A percentile compares a stretch with the other conserved stretches of the same genome.
Evolutionary conservation across 1,140 invertebrate species (phyloP).

Genomic region (Cryptotermes secundus): DNA sequence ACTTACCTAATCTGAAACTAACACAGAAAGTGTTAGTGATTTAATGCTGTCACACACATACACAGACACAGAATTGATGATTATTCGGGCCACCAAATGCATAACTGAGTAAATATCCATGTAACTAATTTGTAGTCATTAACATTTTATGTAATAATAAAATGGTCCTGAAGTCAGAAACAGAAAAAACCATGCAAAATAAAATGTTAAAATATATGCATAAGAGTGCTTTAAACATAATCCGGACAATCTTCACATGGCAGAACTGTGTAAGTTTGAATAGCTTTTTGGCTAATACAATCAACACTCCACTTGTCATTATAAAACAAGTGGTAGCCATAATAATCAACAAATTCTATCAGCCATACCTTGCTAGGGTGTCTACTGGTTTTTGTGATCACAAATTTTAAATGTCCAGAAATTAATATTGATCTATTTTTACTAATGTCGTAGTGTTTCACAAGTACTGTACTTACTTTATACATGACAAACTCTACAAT

Average conservation of each 20-base stretch:
- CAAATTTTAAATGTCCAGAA: too few relatives aligned
- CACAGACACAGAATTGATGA: neutral
- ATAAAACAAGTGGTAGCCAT: neutral
- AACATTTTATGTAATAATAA: too few relatives aligned
- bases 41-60: neutral
- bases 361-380: neutral
- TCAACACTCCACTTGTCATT: neutral
- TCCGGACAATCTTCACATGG: neutral
- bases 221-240: neutral
- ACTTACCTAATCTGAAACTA: conserved; percentile 16
- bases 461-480: too few relatives aligned
- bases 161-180: neutral
- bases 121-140: neutral
- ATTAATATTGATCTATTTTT: too few relatives aligned
- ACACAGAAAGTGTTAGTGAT: neutral
- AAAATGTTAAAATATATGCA: neutral
- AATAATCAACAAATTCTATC: neutral
- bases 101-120: neutral
- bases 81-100: neutral
- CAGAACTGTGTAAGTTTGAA: too few relatives aligned
- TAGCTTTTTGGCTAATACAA: neutral
- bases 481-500: too few relatives aligned
- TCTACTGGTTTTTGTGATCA: neutral
- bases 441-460: too few relatives aligned
- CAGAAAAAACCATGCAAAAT: neutral